phyloP scores from a whole-genome alignment of 2,888 invertebrate genomes.

The Spodoptera picta region DNA sequence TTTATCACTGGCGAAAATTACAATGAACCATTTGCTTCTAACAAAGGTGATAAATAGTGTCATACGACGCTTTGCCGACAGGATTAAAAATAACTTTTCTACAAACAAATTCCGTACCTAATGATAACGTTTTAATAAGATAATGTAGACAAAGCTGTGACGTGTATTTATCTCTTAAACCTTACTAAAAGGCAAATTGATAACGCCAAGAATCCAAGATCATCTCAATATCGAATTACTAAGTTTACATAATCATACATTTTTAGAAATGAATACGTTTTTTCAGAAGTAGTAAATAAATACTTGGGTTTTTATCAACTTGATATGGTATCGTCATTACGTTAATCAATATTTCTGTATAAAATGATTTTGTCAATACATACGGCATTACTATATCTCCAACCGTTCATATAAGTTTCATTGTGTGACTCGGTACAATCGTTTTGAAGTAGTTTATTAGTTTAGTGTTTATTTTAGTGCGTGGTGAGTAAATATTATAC shows the following conservation, averaged over 20 bases:
- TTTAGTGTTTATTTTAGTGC: conserved; percentile 25
- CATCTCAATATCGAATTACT: conserved; percentile 32
- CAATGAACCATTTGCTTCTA: conserved; percentile 54
- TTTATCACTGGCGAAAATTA: conserved; percentile 43
- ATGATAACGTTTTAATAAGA: conserved; percentile 68
- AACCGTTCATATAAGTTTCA: no score
- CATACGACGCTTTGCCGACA: conserved; percentile 62
- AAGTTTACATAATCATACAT: conserved; percentile 15
- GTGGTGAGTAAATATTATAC: conserved; percentile 11
- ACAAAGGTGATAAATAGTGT: conserved; percentile 59
- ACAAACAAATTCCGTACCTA: conserved; percentile 71
- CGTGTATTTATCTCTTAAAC: conserved; percentile 23
- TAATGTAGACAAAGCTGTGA: conserved; percentile 45
- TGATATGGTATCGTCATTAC: no score
- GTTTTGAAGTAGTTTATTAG: conserved; percentile 5
- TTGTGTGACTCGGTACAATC: no score
- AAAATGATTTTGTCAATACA: no score
- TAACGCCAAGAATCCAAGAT: conserved; percentile 39
- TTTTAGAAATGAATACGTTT: conserved; percentile 17
- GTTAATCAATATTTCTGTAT: no score
- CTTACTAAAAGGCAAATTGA: conserved; percentile 27
- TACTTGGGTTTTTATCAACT: not conserved
- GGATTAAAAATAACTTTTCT: conserved; percentile 73
- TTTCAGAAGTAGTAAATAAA: conserved; percentile 17
- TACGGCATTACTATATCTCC: no score